A percentile compares a stretch with the other conserved stretches of the same genome.
These are phyloP conservation scores for Lydus trimaculatus DNA, from an alignment of 2,888 invertebrate genomes.

Conservation along the genomic window DNA sequence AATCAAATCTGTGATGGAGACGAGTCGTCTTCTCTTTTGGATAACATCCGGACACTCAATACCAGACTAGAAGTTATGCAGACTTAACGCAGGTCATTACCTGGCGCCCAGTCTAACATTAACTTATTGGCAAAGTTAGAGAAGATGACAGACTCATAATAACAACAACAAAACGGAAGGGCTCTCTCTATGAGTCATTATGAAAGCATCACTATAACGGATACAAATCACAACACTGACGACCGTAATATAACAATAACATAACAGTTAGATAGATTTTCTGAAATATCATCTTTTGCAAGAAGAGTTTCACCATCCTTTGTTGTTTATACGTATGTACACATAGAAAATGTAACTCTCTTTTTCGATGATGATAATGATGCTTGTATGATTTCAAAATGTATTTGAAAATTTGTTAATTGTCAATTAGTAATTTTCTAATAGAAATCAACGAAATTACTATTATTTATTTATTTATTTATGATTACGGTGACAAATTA, in stretches of 20 bases:
- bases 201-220: conserved; percentile 13
- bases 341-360: too few species aligned
- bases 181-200: conserved; percentile 18
- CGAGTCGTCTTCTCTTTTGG: conserved; percentile 9
- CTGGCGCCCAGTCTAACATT: conserved; percentile 25
- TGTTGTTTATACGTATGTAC: too few species aligned
- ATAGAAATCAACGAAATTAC: neutral
- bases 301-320: too few species aligned
- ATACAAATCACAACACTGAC: neutral
- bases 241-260: neutral
- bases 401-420: too few species aligned
- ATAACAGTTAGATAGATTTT: neutral
- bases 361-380: too few species aligned
- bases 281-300: neutral
- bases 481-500: neutral
- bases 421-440: too few species aligned
- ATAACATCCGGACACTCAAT: conserved; percentile 1
- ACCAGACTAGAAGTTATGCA: conserved; percentile 9
- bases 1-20: neutral
- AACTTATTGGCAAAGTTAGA: conserved; percentile 10
- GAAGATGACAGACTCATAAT: conserved; percentile 4
- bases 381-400: too few species aligned
- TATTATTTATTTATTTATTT: neutral
- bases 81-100: conserved; percentile 22
- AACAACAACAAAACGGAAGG: conserved; percentile 11